Percentiles rank a stretch among this genome's conserved stretches.
phyloP scores from a whole-genome alignment of 2,888 invertebrate species.

The Hydrotaea diabolus region DNA sequence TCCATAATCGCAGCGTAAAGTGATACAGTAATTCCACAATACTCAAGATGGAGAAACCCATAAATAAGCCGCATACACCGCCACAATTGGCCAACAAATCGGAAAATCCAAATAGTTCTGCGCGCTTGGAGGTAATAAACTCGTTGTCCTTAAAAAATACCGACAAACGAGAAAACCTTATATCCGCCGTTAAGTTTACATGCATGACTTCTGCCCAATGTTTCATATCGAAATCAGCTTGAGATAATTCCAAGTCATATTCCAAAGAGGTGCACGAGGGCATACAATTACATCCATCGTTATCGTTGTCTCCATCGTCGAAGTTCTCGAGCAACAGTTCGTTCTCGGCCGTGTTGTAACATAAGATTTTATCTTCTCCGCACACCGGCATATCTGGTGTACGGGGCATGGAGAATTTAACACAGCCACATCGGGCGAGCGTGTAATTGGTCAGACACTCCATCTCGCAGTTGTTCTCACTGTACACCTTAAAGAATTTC shows the following conservation, averaged over 20 bases:
- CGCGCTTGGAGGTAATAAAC: conserved; percentile 85
- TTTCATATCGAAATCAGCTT: conserved; percentile 76
- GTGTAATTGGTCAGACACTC: conserved; percentile 88
- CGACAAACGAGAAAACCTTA: conserved; percentile 80
- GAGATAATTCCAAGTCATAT: conserved; percentile 78
- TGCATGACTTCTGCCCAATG: too few relatives aligned
- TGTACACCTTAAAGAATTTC: conserved; percentile 85
- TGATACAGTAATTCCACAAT: conserved; percentile 82
- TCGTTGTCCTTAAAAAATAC: conserved; percentile 86
- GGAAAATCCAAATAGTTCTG: conserved; percentile 85
- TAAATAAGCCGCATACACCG: conserved; percentile 83
- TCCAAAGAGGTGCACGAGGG: conserved; percentile 78
- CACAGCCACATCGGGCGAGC: conserved; percentile 84
- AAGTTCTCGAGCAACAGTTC: conserved; percentile 76
- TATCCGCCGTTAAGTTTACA: conserved; percentile 68
- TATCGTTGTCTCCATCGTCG: conserved; percentile 69
- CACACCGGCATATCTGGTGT: conserved; percentile 78
- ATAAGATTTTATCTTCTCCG: conserved; percentile 78
- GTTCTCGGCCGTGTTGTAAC: conserved; percentile 78
- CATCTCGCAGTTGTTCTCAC: conserved; percentile 87
- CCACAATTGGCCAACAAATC: conserved; percentile 87
- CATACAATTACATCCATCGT: conserved; percentile 77
- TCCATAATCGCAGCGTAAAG: conserved; percentile 75
- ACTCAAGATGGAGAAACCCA: conserved; percentile 79
- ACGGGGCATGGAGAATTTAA: conserved; percentile 86